Conservation (phyloP, 2,113 vertebrate species). For the Lipophrys pholis region DNA sequence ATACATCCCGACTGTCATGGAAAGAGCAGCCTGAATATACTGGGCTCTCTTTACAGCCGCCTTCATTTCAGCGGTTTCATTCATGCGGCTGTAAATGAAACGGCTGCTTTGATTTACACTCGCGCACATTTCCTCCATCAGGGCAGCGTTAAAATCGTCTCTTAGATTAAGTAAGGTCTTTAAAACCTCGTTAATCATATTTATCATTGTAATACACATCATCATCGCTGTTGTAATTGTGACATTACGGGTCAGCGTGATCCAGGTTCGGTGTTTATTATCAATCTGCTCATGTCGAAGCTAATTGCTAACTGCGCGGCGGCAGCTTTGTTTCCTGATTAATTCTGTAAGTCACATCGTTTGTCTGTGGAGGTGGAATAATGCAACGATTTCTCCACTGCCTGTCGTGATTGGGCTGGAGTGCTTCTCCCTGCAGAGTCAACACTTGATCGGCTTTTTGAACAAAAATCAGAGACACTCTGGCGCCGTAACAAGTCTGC, state of each 20-base stretch:
- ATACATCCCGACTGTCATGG: conserved; percentile 35
- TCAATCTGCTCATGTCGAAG: conserved; percentile 15
- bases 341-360: conserved; percentile 32
- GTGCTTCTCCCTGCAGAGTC: conserved; percentile 39
- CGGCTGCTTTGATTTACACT: conserved; percentile 45
- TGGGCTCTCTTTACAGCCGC: conserved; percentile 16
- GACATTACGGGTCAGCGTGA: conserved; percentile 25
- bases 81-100: conserved; percentile 43
- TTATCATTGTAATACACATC: conserved; percentile 23
- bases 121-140: conserved; percentile 10
- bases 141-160: conserved; percentile 32
- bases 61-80: conserved; percentile 41
- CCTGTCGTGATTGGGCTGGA: conserved; percentile 19
- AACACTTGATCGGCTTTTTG: conserved; percentile 30
- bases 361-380: conserved; percentile 41
- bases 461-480: conserved; percentile 39
- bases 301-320: conserved; percentile 29
- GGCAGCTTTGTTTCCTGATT: conserved; percentile 41
- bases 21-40: conserved; percentile 49
- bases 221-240: conserved; percentile 17
- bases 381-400: conserved; percentile 31
- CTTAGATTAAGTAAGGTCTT: conserved; percentile 35
- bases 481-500: conserved; percentile 41
- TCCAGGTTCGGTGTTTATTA: conserved; percentile 14
- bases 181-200: conserved; percentile 43